Evolutionary conservation across 2,797 vertebrate species (phyloP).

Genomic region (Lepus townsendii): DNA sequence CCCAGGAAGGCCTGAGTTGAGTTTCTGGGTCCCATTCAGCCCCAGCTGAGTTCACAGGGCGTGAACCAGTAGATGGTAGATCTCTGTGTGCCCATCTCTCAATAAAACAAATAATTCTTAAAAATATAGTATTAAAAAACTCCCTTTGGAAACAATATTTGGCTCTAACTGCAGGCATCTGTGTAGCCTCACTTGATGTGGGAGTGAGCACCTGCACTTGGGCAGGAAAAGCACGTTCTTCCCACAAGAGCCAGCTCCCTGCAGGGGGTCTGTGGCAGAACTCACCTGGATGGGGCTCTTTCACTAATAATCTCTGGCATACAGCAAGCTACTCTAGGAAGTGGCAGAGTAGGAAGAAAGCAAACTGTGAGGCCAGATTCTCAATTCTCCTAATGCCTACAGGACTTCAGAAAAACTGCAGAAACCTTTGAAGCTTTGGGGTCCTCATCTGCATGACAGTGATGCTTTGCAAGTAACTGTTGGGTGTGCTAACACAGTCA

Average conservation of each 20-base stretch:
- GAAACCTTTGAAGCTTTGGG: not conserved
- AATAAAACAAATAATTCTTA: too few species aligned
- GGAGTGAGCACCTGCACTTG: not conserved
- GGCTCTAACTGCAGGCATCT: not conserved
- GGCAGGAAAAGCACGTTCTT: not conserved
- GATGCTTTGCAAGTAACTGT: not conserved
- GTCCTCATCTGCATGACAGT: not conserved
- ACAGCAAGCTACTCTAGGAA: not conserved
- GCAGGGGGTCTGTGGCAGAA: not conserved
- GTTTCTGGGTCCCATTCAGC: too few species aligned
- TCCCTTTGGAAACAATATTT: not conserved
- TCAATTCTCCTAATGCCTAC: not conserved
- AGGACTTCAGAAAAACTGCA: not conserved
- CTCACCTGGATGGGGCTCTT: not conserved
- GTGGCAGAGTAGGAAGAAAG: not conserved
- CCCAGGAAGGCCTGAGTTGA: too few species aligned
- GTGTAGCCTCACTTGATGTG: not conserved
- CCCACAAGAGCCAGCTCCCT: not conserved
- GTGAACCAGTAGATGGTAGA: too few species aligned
- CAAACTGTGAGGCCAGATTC: not conserved
- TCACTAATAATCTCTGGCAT: not conserved
- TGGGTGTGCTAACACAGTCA: not conserved
- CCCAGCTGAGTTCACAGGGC: too few species aligned
- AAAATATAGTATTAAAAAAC: too few species aligned
- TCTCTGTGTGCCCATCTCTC: too few species aligned